Evolutionary conservation across 2,888 invertebrate species (phyloP).

Genomic region (Nomada fabriciana): DNA sequence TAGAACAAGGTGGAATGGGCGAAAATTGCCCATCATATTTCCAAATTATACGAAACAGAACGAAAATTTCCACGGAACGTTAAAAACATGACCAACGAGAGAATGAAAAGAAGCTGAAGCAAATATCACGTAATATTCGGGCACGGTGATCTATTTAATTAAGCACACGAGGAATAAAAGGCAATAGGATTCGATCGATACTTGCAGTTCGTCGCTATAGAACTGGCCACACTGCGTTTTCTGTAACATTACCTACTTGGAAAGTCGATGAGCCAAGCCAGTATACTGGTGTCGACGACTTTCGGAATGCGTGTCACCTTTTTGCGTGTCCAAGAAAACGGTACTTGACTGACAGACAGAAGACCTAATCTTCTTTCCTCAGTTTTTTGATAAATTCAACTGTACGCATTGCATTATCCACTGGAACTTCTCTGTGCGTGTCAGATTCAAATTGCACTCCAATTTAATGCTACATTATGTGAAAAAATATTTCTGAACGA

Average conservation of each 20-base stretch:
- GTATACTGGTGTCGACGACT: slow-evolving; percentile 56
- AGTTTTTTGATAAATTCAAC: background rate
- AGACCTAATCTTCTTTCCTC: slow-evolving; percentile 33
- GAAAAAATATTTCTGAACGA: background rate
- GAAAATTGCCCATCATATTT: too few species aligned
- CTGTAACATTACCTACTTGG: slow-evolving; percentile 22
- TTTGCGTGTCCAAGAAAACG: slow-evolving; percentile 70
- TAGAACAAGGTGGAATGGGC: too few species aligned
- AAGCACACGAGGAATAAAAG: background rate
- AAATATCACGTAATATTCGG: too few species aligned
- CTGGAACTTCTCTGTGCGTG: background rate
- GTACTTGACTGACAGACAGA: slow-evolving; percentile 60
- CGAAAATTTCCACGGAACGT: too few species aligned
- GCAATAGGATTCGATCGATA: background rate
- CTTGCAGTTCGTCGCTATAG: background rate
- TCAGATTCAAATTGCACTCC: background rate
- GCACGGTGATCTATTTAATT: background rate
- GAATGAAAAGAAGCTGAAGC: too few species aligned
- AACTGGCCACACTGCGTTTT: slow-evolving; percentile 9
- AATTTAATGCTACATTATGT: background rate
- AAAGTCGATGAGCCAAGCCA: slow-evolving; percentile 64
- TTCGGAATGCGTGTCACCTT: slow-evolving; percentile 76
- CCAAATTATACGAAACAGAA: too few species aligned
- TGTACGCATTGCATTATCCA: background rate
- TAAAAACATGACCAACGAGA: too few species aligned